Conservation (phyloP, 2,888 invertebrate genomes). For the Tyria jacobaeae region DNA sequence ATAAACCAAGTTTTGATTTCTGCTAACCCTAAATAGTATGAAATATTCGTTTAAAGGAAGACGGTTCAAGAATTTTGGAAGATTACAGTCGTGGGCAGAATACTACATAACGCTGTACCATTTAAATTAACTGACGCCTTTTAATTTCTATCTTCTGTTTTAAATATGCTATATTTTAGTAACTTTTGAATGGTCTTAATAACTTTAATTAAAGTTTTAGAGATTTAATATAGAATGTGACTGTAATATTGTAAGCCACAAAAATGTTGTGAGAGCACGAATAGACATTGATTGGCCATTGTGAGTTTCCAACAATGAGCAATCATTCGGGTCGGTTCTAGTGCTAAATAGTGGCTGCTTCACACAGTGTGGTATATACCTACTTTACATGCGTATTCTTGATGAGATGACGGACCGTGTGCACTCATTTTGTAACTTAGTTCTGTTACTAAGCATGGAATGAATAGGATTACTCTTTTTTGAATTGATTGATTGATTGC, state of each 20-base stretch:
- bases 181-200: constrained; percentile 20
- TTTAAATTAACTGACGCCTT: constrained; percentile 52
- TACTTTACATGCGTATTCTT: constrained; percentile 62
- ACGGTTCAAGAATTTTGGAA: constrained; percentile 68
- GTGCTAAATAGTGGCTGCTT: constrained; percentile 56
- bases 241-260: constrained; percentile 53
- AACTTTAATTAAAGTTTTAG: constrained; percentile 39
- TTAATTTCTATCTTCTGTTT: constrained; percentile 43
- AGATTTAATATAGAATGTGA: constrained; percentile 44
- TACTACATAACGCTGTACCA: constrained; percentile 47
- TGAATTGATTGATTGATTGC: no score
- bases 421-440: not conserved
- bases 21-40: constrained; percentile 18
- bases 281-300: constrained; percentile 78
- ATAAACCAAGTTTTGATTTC: not conserved
- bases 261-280: constrained; percentile 59
- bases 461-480: no score
- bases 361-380: constrained; percentile 48
- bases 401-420: constrained; percentile 23
- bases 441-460: not conserved
- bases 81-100: constrained; percentile 65
- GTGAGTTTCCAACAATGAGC: constrained; percentile 74
- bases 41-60: constrained; percentile 73
- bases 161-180: constrained; percentile 43
- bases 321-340: constrained; percentile 65